These are phyloP conservation scores for Pachydiplax longipennis DNA, from an alignment of 2,888 invertebrate genomes.

Conservation along the genomic window DNA sequence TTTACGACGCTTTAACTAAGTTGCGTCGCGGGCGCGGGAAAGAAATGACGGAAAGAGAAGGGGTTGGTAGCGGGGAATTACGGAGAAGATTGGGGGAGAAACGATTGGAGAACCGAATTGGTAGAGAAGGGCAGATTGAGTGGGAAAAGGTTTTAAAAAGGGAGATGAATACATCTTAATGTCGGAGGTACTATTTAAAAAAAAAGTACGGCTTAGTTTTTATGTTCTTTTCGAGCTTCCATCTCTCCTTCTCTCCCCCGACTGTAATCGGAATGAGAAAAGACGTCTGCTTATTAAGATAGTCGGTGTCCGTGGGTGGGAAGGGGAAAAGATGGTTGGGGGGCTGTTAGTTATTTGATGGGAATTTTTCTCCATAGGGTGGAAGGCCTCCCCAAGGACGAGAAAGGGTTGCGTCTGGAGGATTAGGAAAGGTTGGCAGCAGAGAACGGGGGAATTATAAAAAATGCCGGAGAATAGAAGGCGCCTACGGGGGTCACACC, in stretches of 20 bases:
- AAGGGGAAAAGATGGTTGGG: background rate
- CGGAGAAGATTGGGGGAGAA: background rate
- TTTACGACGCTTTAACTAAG: constrained; percentile 31
- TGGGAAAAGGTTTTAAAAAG: background rate
- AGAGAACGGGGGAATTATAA: background rate
- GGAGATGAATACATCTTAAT: constrained; percentile 13
- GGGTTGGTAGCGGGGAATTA: background rate
- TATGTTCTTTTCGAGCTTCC: background rate
- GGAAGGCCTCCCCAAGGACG: background rate
- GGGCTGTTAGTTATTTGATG: constrained; percentile 8
- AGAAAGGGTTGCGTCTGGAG: constrained; percentile 29
- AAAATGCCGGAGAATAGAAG: background rate
- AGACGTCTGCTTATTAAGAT: constrained; percentile 35
- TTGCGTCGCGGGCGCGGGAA: background rate
- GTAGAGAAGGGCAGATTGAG: background rate
- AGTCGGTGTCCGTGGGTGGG: background rate
- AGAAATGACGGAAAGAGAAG: background rate
- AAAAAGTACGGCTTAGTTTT: background rate
- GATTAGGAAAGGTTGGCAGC: constrained; percentile 19
- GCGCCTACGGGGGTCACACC: constrained; percentile 13
- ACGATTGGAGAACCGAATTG: background rate
- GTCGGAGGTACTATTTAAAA: background rate
- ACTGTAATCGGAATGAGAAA: constrained; percentile 15
- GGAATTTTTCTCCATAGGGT: background rate
- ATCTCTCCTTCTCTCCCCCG: background rate